Conservation (phyloP, 2,888 invertebrate genomes). For the Tachina grossa region DNA sequence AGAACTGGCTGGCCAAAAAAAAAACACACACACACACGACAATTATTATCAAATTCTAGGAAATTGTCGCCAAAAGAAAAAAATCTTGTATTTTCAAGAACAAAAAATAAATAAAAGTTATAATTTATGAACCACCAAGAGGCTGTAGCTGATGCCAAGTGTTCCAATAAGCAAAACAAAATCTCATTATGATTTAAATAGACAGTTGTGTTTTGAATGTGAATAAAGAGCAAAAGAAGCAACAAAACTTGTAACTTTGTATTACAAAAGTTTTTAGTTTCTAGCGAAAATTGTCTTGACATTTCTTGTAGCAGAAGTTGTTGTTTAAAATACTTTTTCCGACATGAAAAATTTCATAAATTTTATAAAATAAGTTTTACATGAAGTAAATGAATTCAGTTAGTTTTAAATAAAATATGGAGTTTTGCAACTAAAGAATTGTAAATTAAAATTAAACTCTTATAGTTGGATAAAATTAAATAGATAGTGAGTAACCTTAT, state of each 20-base stretch:
- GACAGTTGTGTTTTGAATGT: conserved; percentile 24
- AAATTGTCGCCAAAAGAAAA: conserved; percentile 60
- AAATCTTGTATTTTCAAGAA: conserved; percentile 14
- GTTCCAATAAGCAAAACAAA: conserved; percentile 14
- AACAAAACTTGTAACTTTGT: conserved; percentile 17
- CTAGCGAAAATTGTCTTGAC: too few species aligned
- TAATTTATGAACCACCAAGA: conserved; percentile 44
- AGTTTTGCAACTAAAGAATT: too few species aligned
- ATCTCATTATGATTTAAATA: conserved; percentile 31
- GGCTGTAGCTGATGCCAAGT: conserved; percentile 37
- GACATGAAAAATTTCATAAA: too few species aligned
- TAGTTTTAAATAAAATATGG: too few species aligned
- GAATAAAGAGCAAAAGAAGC: conserved; percentile 1
- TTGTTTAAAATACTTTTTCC: too few species aligned
- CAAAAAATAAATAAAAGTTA: background rate
- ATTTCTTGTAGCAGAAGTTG: too few species aligned
- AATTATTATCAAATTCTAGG: conserved; percentile 37
- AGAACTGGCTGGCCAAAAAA: background rate
- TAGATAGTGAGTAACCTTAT: too few species aligned
- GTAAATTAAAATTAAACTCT: too few species aligned
- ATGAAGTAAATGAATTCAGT: too few species aligned
- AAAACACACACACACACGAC: background rate
- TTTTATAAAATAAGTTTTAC: too few species aligned
- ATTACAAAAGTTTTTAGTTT: too few species aligned
- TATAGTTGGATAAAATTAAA: too few species aligned